phyloP scores from a whole-genome alignment of 2,888 invertebrate genomes.

The Ichneumon xanthorius region DNA sequence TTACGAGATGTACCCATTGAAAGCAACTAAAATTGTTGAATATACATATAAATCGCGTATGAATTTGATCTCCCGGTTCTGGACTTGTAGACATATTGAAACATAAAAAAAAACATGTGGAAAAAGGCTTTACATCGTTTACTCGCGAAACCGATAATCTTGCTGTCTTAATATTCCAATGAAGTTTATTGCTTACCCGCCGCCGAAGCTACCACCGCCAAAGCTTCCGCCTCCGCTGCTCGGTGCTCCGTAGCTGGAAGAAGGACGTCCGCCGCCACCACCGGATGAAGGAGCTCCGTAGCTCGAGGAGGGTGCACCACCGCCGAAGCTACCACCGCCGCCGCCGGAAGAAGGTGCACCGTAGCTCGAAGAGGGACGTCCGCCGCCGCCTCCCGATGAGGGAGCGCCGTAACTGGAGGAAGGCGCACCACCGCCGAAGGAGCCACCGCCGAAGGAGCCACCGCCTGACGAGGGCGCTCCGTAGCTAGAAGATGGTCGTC shows the following conservation, averaged over 20 bases:
- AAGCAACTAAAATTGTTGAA: no score
- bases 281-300: conserved; percentile 75
- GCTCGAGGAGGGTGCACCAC: conserved; percentile 67
- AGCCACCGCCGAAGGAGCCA: conserved; percentile 76
- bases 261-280: conserved; percentile 80
- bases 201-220: conserved; percentile 76
- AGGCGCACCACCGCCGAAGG: conserved; percentile 81
- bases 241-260: conserved; percentile 82
- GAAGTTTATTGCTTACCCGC: conserved; percentile 43
- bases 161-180: background rate
- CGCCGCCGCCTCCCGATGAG: conserved; percentile 69
- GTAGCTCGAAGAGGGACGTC: conserved; percentile 67
- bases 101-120: no score
- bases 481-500: conserved; percentile 82
- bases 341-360: conserved; percentile 69
- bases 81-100: no score
- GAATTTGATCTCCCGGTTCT: no score
- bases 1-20: no score
- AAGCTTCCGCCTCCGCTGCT: conserved; percentile 74
- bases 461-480: conserved; percentile 79
- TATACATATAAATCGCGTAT: no score
- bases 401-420: conserved; percentile 60
- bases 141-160: background rate
- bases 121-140: background rate
- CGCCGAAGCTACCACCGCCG: conserved; percentile 10